Conservation (phyloP, 2,888 invertebrate genomes). For the Pollenia griseotomentosa region DNA sequence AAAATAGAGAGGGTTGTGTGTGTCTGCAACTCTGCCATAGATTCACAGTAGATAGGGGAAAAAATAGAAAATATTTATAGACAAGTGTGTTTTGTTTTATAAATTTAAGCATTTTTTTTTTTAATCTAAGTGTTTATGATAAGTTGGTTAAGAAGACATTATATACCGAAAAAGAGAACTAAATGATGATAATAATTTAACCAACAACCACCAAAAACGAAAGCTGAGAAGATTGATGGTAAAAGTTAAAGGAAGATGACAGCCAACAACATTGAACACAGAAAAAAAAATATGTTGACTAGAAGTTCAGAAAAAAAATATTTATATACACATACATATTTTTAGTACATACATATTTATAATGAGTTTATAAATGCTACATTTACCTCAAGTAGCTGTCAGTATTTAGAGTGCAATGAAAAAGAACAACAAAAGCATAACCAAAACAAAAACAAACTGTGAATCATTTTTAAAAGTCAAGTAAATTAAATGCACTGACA, state of each 20-base stretch:
- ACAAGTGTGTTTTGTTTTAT: slow-evolving; percentile 60
- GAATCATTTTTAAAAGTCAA: slow-evolving; percentile 66
- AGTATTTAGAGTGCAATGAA: slow-evolving; percentile 15
- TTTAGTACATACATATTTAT: slow-evolving; percentile 29
- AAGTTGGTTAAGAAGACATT: slow-evolving; percentile 62
- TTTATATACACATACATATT: background rate
- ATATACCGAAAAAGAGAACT: slow-evolving; percentile 26
- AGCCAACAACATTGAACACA: slow-evolving; percentile 46
- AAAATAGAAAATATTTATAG: slow-evolving; percentile 45
- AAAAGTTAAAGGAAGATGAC: slow-evolving; percentile 59
- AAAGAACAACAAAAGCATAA: background rate
- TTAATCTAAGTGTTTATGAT: slow-evolving; percentile 65
- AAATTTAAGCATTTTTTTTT: slow-evolving; percentile 48
- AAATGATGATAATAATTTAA: slow-evolving; percentile 58
- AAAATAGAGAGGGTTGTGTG: slow-evolving; percentile 38
- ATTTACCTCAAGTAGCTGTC: slow-evolving; percentile 57
- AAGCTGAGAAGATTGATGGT: slow-evolving; percentile 57
- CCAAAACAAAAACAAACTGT: slow-evolving; percentile 21
- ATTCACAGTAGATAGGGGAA: slow-evolving; percentile 20
- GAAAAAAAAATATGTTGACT: background rate
- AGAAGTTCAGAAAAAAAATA: background rate
- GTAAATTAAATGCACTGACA: slow-evolving; percentile 61
- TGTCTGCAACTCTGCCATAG: background rate
- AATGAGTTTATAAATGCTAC: slow-evolving; percentile 61
- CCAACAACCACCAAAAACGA: slow-evolving; percentile 49